Evolutionary conservation across 2,888 invertebrate genomes (phyloP), one percentile per base, ranked within the genome.

Genomic region (Tenthredo mesomela): DNA sequence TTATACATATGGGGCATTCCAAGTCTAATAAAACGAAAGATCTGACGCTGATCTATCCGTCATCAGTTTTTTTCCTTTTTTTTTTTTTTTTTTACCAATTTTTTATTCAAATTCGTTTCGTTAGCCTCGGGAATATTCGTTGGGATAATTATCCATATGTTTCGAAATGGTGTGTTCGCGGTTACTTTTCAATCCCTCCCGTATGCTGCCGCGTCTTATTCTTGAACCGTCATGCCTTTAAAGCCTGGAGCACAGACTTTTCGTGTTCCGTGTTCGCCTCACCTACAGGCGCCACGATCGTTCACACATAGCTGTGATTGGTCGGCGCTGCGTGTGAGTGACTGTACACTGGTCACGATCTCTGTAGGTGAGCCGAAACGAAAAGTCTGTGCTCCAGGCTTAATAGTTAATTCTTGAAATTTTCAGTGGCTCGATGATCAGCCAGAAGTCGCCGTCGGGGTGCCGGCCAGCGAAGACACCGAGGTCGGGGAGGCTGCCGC

Each of bases 401-500:
- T n/a, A 25, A 61, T 61, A 25, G 25, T 10, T 54, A 33, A 21
- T 33, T 29, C 6, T 71, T 25, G 9, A 29, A 21, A 29, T 37
- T 78, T 84, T 47, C 33, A 84, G 75, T 82, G 73, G 84, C 70
- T 84, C 29, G 73, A 84, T 54, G 84, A 84, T 37, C 71, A 84
- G 73, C 73, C 54, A 18, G 73, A 40, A 50, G 73, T 40, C 2
- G 75, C 84, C 71, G 75, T 80, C 67, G 85, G 85, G 71, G 84
- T 73, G 15, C 77, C 85, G 61, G 87, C 86, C 82, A 86, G 87
- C 86, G 85, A 85, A 73, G 87, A 86, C 40, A 77, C 84, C 73
- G 84, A 70, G 33, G 33, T 73, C 54, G 67, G 71, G 50, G 93
- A 92, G 29, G 90, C 90, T 67, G 89, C 82, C 43, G 84, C 91